phyloP scores from a whole-genome alignment of 2,888 invertebrate species.

The Hydrotaea cyrtoneurina region DNA sequence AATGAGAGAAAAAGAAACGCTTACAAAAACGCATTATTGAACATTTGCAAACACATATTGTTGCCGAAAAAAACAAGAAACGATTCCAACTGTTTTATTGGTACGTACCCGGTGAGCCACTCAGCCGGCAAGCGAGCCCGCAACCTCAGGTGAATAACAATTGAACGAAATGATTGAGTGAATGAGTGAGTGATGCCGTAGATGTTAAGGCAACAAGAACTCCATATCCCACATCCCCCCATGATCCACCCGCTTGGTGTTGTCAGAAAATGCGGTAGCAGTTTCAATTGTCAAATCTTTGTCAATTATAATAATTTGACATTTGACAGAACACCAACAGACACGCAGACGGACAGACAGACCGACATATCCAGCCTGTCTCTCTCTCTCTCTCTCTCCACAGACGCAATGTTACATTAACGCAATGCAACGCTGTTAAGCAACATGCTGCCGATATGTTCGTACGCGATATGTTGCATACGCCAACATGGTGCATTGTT shows the following conservation, averaged over 20 bases:
- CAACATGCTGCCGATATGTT: not conserved
- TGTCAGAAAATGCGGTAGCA: conserved; percentile 64
- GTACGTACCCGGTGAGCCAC: conserved; percentile 18
- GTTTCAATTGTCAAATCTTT: conserved; percentile 70
- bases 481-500: no score
- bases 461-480: not conserved
- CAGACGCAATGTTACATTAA: conserved; percentile 44
- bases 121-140: conserved; percentile 20
- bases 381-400: not conserved
- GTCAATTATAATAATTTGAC: conserved; percentile 71
- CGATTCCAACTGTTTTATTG: conserved; percentile 25
- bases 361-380: conserved; percentile 39
- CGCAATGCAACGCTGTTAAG: conserved; percentile 52
- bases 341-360: conserved; percentile 14
- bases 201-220: conserved; percentile 48
- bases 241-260: conserved; percentile 56
- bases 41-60: conserved; percentile 26
- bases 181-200: conserved; percentile 68
- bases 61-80: conserved; percentile 5
- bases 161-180: conserved; percentile 29
- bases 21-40: conserved; percentile 57
- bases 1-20: not conserved
- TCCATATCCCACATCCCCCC: conserved; percentile 28
- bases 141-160: conserved; percentile 41
- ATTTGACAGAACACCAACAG: conserved; percentile 70